Percentiles rank a stretch among this genome's conserved stretches.
Evolutionary conservation across 2,113 vertebrate species (phyloP).

Genomic region (Solea solea): DNA sequence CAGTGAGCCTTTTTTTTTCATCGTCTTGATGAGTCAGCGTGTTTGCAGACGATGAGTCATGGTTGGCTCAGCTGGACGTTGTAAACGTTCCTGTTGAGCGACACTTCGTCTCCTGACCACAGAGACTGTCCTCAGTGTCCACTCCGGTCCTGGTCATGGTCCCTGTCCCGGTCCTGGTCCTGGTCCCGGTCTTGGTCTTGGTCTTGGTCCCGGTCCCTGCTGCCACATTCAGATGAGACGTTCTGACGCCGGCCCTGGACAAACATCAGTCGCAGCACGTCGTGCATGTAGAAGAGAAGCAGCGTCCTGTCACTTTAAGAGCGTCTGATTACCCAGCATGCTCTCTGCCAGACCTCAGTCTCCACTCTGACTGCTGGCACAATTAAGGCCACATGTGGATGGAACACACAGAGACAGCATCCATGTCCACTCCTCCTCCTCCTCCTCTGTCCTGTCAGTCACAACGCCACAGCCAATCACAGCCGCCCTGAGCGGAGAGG

Average conservation of each 20-base stretch:
- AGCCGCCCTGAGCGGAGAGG: background rate
- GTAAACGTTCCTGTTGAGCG: conserved; percentile 18
- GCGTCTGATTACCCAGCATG: conserved; percentile 71
- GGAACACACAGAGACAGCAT: conserved; percentile 34
- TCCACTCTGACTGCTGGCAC: conserved; percentile 74
- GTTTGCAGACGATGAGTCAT: conserved; percentile 14
- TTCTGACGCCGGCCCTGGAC: background rate
- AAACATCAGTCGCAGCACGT: no score
- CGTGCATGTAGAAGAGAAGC: conserved; percentile 39
- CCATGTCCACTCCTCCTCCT: conserved; percentile 41
- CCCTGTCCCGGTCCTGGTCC: no score
- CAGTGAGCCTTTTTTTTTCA: background rate
- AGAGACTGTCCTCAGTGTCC: background rate
- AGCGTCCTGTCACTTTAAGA: conserved; percentile 55
- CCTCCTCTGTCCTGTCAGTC: conserved; percentile 11
- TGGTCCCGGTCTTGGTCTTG: no score
- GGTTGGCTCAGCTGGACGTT: background rate
- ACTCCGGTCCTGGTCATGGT: no score
- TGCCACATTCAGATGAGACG: background rate
- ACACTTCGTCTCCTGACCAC: background rate
- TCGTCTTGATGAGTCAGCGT: conserved; percentile 1
- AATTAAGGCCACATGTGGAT: conserved; percentile 76
- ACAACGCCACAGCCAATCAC: conserved; percentile 40
- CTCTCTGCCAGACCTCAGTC: conserved; percentile 82
- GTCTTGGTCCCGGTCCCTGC: no score